A percentile compares a stretch with the other conserved stretches of the same genome.
Evolutionary conservation across 2,113 vertebrate species (phyloP).

Genomic region (Crotophaga sulcirostris): DNA sequence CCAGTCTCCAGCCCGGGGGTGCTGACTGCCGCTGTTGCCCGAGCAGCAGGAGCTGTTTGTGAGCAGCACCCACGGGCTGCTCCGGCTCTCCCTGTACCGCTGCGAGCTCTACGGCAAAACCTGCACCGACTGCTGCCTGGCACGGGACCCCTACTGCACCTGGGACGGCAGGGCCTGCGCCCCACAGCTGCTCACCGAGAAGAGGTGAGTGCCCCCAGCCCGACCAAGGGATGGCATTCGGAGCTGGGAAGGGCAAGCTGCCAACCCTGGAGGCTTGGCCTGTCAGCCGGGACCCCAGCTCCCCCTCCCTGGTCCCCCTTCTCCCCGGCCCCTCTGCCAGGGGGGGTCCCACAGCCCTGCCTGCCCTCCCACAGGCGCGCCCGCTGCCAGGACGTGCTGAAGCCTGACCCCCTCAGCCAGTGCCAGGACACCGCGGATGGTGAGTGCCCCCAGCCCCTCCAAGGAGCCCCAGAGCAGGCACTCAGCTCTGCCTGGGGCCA

Average conservation of each 20-base stretch:
- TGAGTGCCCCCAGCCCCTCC: slow-evolving; percentile 6
- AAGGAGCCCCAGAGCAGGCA: neutral
- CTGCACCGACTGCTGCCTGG: slow-evolving; percentile 84
- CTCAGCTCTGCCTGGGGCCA: neutral
- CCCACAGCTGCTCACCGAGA: slow-evolving; percentile 75
- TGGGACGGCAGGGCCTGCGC: slow-evolving; percentile 83
- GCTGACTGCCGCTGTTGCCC: neutral
- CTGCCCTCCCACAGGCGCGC: slow-evolving; percentile 66
- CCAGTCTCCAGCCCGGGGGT: fast-evolving
- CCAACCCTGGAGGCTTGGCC: neutral
- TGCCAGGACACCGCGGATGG: slow-evolving; percentile 79
- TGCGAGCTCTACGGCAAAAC: slow-evolving; percentile 81
- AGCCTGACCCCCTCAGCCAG: slow-evolving; percentile 80
- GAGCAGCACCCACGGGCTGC: slow-evolving; percentile 77
- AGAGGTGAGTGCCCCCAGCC: slow-evolving; percentile 72
- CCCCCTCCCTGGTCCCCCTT: neutral
- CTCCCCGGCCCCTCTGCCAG: neutral
- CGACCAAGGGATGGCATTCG: fast-evolving
- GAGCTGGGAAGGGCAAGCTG: neutral
- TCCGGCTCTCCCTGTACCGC: slow-evolving; percentile 80
- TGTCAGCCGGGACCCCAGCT: fast-evolving
- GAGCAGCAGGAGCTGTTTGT: slow-evolving; percentile 83
- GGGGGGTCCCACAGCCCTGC: neutral
- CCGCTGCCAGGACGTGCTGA: slow-evolving; percentile 80
- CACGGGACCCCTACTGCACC: slow-evolving; percentile 87